Percentiles rank a stretch among this genome's conserved stretches.
phyloP scores from a whole-genome alignment of 2,113 vertebrate genomes.

The Seriola rivoliana region DNA sequence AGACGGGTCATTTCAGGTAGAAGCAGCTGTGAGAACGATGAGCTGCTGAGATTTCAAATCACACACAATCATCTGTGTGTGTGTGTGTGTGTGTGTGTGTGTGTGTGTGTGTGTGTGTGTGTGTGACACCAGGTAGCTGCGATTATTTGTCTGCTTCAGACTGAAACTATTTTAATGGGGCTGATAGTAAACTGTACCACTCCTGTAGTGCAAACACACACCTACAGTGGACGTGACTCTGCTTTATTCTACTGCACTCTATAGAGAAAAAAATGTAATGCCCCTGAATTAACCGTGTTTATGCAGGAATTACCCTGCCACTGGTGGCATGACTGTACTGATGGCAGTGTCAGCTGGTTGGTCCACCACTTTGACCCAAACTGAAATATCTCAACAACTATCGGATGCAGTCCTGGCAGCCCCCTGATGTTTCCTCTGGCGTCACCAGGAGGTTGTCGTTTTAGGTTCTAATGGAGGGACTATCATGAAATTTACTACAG shows the following conservation, averaged over 20 bases:
- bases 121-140: slow-evolving; percentile 21
- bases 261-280: not conserved
- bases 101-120: slow-evolving; percentile 16
- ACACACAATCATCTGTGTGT: not conserved
- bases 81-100: not conserved
- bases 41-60: slow-evolving; percentile 32
- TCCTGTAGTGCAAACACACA: slow-evolving; percentile 43
- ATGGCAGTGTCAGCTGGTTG: not conserved
- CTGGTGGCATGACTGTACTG: no score
- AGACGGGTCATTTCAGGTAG: not conserved
- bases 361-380: no score
- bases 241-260: not conserved
- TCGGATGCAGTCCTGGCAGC: no score
- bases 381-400: not conserved
- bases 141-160: slow-evolving; percentile 42
- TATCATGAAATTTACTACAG: not conserved
- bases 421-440: no score
- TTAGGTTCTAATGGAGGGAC: no score
- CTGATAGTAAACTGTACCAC: slow-evolving; percentile 49
- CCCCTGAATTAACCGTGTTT: not conserved
- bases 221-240: slow-evolving; percentile 11
- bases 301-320: not conserved
- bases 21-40: not conserved
- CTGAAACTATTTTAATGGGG: slow-evolving; percentile 69
- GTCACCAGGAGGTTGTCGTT: no score